Base-by-base conservation (phyloP, 2,888 invertebrate genomes). In the Zhengitettix transpicula region DNA sequence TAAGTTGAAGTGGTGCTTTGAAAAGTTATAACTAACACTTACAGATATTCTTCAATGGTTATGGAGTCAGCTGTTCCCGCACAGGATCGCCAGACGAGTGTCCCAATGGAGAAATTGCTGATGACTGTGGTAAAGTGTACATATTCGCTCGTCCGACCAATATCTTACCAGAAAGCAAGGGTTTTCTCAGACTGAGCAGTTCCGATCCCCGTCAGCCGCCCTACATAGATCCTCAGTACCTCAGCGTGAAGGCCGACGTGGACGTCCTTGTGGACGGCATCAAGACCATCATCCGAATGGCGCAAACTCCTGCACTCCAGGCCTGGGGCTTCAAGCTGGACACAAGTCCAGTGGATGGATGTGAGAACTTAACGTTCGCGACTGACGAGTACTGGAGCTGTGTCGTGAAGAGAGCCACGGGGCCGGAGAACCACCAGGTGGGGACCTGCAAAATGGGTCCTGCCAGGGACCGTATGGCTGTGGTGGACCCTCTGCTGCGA, bases 1-100 rank as follows among this genome's bases (percentile, higher is more conserved):
- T n/a, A n/a, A n/a, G n/a, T n/a, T n/a, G n/a, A n/a, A n/a, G n/a
- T n/a, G n/a, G n/a, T n/a, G n/a, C 28, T 28, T 28, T 28, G 28
- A 28, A 28, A 28, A 28, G 3, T 28, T 28, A 28, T 28, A 28
- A 28, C 28, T 2, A 5, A 28, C 28, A 28, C 28, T 15, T 15
- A 0, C 85, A 85, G 66, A 76, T 78, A 16, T 85, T 83, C 72
- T 84, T 85, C 69, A 76, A 77, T 0, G 85, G 83, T 0, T 84
- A 80, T 68, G 74, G 78, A 66, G 80, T 83, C 0, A 73, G 78
- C 0, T 85, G 85, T 65, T 77, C 81, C 0, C 68, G 74, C 14
- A 69, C 73, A 15, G 83, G 81, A 0, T 69, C 72, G 40, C 67
- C 75, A 0, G 73, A n/a, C 10, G 59, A 59, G 47, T 59, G 59